A percentile compares a stretch with the other conserved stretches of the same genome.
These are phyloP conservation scores for Tachina lurida DNA, from an alignment of 2,888 invertebrate genomes.

Conservation along the genomic window DNA sequence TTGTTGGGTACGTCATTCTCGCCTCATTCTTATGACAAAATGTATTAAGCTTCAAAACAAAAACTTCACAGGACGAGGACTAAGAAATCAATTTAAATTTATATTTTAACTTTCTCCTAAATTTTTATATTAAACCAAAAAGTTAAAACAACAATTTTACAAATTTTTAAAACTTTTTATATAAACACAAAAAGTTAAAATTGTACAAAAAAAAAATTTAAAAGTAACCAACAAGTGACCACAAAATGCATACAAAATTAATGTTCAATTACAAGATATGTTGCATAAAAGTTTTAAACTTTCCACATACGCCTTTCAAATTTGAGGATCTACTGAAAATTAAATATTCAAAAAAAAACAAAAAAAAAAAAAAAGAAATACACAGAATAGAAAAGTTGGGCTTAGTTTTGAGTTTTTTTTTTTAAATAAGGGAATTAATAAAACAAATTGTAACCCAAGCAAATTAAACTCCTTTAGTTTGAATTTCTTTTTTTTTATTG, in stretches of 20 bases:
- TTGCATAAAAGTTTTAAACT: conserved; percentile 14
- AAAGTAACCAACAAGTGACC: not conserved
- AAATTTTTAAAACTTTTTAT: conserved; percentile 6
- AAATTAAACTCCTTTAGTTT: conserved; percentile 19
- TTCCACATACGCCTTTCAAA: conserved; percentile 24
- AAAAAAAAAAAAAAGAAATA: not conserved
- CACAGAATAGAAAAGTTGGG: not conserved
- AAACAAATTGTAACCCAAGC: not conserved
- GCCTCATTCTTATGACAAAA: too few species aligned
- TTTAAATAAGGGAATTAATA: conserved; percentile 8
- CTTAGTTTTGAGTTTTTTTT: not conserved
- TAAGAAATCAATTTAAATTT: too few species aligned
- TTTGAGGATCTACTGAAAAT: not conserved
- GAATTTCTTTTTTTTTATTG: not conserved
- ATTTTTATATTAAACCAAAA: too few species aligned
- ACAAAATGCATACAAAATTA: conserved; percentile 57
- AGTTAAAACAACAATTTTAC: not conserved
- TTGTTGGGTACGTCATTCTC: too few species aligned
- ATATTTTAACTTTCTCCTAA: too few species aligned
- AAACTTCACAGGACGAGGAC: too few species aligned
- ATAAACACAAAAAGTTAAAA: not conserved
- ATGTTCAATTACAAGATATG: conserved; percentile 17
- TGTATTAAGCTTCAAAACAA: too few species aligned
- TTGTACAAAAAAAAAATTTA: not conserved
- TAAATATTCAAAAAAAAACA: not conserved